A percentile compares a stretch with the other conserved stretches of the same genome.
Evolutionary conservation across 2,888 invertebrate genomes (phyloP).

Genomic region (Adineta ricciae): DNA sequence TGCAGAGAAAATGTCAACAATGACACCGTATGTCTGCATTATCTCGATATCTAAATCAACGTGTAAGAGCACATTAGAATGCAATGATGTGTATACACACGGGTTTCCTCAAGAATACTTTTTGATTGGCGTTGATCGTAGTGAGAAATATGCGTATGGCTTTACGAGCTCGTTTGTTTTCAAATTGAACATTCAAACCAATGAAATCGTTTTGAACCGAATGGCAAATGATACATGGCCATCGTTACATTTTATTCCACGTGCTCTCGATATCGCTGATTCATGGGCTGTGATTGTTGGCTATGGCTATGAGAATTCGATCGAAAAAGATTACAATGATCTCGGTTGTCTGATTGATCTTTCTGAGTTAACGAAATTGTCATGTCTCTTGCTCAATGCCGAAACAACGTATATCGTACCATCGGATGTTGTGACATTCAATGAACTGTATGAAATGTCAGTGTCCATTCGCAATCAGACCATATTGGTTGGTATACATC

Average conservation of each 20-base stretch:
- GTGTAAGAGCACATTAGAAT: not conserved
- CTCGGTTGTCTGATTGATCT: not conserved
- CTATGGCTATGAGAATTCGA: not conserved
- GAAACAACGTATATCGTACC: not conserved
- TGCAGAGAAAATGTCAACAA: not conserved
- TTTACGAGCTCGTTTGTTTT: not conserved
- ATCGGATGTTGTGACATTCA: not conserved
- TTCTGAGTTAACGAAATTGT: not conserved
- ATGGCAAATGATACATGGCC: not conserved
- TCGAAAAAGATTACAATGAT: not conserved
- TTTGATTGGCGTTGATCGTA: not conserved
- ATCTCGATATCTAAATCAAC: not conserved
- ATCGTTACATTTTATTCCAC: not conserved
- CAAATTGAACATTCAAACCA: not conserved
- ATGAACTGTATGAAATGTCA: not conserved
- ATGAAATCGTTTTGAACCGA: not conserved
- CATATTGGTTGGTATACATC: not conserved
- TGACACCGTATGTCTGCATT: not conserved
- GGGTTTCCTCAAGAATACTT: not conserved
- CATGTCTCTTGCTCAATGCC: fast-evolving
- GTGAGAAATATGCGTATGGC: not conserved
- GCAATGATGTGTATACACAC: not conserved
- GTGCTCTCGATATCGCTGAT: not conserved
- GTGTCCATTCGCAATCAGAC: not conserved
- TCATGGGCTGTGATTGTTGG: not conserved